Percentiles rank a stretch among this genome's conserved stretches.
Evolutionary conservation across 2,113 vertebrate species (phyloP).

Genomic region (Planiliza haematocheilus): DNA sequence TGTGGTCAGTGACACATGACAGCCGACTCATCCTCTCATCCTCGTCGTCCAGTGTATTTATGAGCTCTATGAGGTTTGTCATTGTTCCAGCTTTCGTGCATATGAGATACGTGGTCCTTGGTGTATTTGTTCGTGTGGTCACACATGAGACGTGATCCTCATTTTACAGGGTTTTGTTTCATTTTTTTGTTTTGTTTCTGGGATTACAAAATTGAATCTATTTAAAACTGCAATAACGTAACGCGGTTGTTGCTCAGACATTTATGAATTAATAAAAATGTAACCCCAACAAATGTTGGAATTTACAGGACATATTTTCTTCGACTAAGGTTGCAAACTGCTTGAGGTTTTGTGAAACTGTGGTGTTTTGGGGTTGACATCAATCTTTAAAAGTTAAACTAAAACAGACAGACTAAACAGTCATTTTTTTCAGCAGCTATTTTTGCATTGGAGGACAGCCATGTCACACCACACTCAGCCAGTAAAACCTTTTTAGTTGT

Average conservation of each 20-base stretch:
- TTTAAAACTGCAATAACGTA: not conserved
- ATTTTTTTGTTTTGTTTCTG: not conserved
- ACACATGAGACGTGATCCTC: not conserved
- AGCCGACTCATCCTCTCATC: slow-evolving; percentile 41
- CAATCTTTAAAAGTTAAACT: slow-evolving; percentile 1
- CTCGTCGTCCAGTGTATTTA: slow-evolving; percentile 24
- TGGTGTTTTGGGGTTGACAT: slow-evolving; percentile 8
- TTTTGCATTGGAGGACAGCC: not conserved
- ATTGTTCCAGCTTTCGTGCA: not conserved
- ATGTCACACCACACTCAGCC: not conserved
- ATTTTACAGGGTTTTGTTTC: slow-evolving; percentile 26
- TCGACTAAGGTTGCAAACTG: not conserved
- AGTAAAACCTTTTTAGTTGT: not conserved
- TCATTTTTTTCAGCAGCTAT: not conserved
- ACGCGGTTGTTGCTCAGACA: not conserved
- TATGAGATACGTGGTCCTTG: too few species aligned
- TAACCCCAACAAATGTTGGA: not conserved
- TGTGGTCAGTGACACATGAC: slow-evolving; percentile 57
- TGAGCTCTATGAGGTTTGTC: not conserved
- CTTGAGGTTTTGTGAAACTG: slow-evolving; percentile 13
- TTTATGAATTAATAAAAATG: slow-evolving; percentile 10
- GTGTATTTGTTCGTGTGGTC: not conserved
- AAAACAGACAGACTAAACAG: slow-evolving; percentile 6
- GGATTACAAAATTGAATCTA: not conserved
- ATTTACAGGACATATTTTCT: not conserved